Conservation (phyloP, 2,797 vertebrate genomes). For the Pterois miles region DNA sequence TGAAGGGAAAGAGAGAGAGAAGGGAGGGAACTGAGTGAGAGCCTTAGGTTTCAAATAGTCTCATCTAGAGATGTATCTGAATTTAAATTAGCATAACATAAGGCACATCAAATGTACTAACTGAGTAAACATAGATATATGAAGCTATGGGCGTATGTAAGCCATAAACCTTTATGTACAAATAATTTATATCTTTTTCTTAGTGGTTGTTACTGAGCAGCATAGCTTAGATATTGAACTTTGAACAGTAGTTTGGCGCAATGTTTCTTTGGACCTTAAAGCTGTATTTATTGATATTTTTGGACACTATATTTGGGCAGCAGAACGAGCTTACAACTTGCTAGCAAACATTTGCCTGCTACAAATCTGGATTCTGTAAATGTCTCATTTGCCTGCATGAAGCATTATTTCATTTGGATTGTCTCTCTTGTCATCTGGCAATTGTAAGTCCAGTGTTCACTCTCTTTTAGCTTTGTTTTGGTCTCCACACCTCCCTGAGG, state of each 20-base stretch:
- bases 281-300: background rate
- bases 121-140: background rate
- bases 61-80: slow-evolving; percentile 1
- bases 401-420: background rate
- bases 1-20: background rate
- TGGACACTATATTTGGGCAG: background rate
- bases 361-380: no score
- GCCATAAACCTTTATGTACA: background rate
- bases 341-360: background rate
- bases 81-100: background rate
- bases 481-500: background rate
- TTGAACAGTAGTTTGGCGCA: background rate
- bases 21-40: background rate
- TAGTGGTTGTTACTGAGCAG: background rate
- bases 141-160: background rate
- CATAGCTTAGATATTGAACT: background rate
- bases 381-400: background rate
- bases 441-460: background rate
- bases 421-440: background rate
- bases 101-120: background rate
- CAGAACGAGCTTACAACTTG: background rate
- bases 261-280: background rate
- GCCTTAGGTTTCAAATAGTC: background rate
- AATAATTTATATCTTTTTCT: background rate
- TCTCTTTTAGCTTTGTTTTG: background rate